A percentile compares a stretch with the other conserved stretches of the same genome.
phyloP scores from a whole-genome alignment of 2,888 invertebrate species.

The Ischnus inquisitorius region DNA sequence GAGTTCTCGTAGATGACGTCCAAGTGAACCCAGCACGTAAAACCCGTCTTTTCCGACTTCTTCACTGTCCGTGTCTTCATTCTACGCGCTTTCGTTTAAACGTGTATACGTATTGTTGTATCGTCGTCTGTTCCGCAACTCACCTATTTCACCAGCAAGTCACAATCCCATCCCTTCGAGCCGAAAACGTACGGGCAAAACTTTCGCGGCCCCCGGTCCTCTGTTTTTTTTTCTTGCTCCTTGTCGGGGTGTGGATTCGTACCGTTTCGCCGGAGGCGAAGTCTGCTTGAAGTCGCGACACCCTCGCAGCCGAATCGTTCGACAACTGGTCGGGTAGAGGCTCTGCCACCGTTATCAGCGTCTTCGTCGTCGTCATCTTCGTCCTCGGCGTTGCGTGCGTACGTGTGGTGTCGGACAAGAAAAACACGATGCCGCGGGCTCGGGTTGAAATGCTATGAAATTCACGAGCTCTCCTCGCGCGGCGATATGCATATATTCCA shows the following conservation, averaged over 20 bases:
- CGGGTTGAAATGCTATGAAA: slow-evolving; percentile 35
- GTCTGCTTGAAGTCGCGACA: background rate
- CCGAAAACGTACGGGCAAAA: slow-evolving; percentile 12
- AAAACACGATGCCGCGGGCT: slow-evolving; percentile 44
- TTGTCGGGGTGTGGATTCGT: background rate
- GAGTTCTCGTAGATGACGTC: slow-evolving; percentile 14
- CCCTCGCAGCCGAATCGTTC: slow-evolving; percentile 14
- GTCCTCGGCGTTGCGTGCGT: slow-evolving; percentile 16
- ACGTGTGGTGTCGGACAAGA: slow-evolving; percentile 17
- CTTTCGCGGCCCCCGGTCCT: background rate
- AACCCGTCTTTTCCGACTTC: slow-evolving; percentile 29
- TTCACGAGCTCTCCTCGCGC: slow-evolving; percentile 53
- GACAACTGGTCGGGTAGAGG: slow-evolving; percentile 26
- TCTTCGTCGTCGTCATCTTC: slow-evolving; percentile 1
- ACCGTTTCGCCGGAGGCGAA: slow-evolving; percentile 26
- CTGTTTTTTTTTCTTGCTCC: slow-evolving; percentile 2
- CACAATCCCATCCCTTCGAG: slow-evolving; percentile 25
- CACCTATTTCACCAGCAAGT: background rate
- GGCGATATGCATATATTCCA: slow-evolving; percentile 42
- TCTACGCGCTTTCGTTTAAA: background rate
- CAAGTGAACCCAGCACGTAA: slow-evolving; percentile 26
- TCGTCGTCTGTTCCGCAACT: slow-evolving; percentile 21
- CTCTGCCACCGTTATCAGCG: background rate
- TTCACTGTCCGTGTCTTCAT: background rate
- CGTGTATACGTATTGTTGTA: background rate